Percentiles rank a stretch among this genome's conserved stretches.
Evolutionary conservation across 2,888 invertebrate species (phyloP).

Genomic region (Dione juno): DNA sequence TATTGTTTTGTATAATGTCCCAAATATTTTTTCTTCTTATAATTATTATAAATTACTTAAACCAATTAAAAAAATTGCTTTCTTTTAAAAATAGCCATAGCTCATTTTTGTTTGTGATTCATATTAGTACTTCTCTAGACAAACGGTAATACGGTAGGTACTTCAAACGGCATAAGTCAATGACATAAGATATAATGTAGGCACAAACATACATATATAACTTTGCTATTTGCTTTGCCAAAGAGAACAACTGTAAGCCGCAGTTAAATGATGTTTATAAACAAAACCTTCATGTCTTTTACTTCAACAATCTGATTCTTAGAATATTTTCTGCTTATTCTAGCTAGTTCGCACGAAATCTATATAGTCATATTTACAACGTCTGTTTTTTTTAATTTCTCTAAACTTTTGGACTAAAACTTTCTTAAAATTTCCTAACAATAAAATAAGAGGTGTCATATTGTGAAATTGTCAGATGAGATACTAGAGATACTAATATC

Average conservation of each 20-base stretch:
- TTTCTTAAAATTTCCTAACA: too few species aligned
- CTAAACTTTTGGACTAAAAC: too few species aligned
- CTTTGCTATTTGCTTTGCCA: slow-evolving; percentile 32
- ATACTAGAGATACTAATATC: too few species aligned
- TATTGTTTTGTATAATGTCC: too few species aligned
- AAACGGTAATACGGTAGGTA: neutral
- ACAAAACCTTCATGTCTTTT: slow-evolving; percentile 38
- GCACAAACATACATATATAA: neutral
- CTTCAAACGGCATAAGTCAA: slow-evolving; percentile 26
- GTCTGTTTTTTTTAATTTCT: too few species aligned
- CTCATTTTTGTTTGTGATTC: neutral
- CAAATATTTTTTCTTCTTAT: too few species aligned
- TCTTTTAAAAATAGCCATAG: too few species aligned
- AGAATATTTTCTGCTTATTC: slow-evolving; percentile 23
- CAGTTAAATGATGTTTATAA: slow-evolving; percentile 33
- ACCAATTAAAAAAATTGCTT: too few species aligned
- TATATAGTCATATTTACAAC: neutral
- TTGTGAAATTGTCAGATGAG: too few species aligned
- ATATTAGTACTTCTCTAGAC: neutral
- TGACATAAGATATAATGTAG: slow-evolving; percentile 28
- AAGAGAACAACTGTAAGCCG: slow-evolving; percentile 27
- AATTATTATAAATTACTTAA: too few species aligned
- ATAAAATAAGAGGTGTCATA: too few species aligned
- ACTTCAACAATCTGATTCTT: slow-evolving; percentile 30
- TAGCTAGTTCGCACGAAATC: neutral